A percentile compares a stretch with the other conserved stretches of the same genome.
Evolutionary conservation across 1,140 invertebrate genomes (phyloP).

Genomic region (Galleria mellonella): DNA sequence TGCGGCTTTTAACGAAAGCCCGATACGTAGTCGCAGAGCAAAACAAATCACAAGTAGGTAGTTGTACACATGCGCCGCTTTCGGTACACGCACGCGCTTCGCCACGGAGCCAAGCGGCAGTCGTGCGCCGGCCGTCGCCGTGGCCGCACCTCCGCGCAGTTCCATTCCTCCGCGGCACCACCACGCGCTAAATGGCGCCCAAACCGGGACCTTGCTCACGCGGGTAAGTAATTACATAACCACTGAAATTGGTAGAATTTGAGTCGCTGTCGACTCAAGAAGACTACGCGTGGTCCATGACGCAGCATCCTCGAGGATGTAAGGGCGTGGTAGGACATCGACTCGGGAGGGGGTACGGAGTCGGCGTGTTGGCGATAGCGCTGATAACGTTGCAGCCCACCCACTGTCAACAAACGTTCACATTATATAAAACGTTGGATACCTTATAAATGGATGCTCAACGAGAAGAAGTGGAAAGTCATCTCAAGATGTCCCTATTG

Average conservation of each 20-base stretch:
- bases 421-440: slow-evolving; percentile 43
- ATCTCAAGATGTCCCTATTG: slow-evolving; percentile 51
- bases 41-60: slow-evolving; percentile 54
- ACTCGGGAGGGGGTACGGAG: slow-evolving; percentile 25
- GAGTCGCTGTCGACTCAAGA: background rate
- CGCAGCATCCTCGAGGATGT: slow-evolving; percentile 29
- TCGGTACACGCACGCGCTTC: slow-evolving; percentile 47
- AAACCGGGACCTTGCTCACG: slow-evolving; percentile 50
- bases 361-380: slow-evolving; percentile 32
- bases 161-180: slow-evolving; percentile 17
- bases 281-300: slow-evolving; percentile 22
- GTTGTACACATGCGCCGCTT: slow-evolving; percentile 35
- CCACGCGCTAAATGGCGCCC: slow-evolving; percentile 64
- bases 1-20: slow-evolving; percentile 32
- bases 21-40: slow-evolving; percentile 46
- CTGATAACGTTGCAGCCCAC: slow-evolving; percentile 48
- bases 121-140: slow-evolving; percentile 51
- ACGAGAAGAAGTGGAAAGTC: slow-evolving; percentile 30
- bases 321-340: slow-evolving; percentile 44
- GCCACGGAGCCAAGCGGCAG: slow-evolving; percentile 35
- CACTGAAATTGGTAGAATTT: slow-evolving; percentile 8
- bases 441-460: slow-evolving; percentile 18
- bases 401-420: slow-evolving; percentile 59
- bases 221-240: slow-evolving; percentile 49
- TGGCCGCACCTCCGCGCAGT: slow-evolving; percentile 20